These are phyloP conservation scores for Enteromius argenteus DNA, from an alignment of 2,797 vertebrate species.

Conservation along the genomic window DNA sequence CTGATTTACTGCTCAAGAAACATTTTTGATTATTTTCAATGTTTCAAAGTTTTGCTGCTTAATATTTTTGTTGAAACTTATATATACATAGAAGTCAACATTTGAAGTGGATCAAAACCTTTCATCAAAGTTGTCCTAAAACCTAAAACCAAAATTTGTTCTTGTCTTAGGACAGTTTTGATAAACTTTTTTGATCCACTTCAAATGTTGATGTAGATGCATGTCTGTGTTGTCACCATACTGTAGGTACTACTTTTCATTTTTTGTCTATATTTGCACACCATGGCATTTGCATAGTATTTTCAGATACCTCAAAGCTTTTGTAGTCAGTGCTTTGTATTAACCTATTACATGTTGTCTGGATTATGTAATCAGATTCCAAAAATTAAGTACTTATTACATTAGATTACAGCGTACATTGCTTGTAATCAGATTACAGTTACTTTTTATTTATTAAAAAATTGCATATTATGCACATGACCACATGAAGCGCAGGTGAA, in stretches of 20 bases:
- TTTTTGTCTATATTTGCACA: no score
- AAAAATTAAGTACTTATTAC: not conserved
- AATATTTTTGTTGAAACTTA: not conserved
- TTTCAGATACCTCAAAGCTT: not conserved
- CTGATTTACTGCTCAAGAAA: not conserved
- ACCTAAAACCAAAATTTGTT: no score
- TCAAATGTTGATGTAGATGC: not conserved
- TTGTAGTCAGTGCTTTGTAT: not conserved
- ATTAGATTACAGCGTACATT: not conserved
- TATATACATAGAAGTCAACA: no score
- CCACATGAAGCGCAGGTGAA: not conserved
- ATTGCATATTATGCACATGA: not conserved
- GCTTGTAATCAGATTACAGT: not conserved
- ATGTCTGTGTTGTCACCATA: no score
- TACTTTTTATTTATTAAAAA: not conserved
- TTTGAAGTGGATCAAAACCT: no score
- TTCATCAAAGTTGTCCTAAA: no score
- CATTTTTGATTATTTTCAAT: conserved; percentile 5
- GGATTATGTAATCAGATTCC: not conserved
- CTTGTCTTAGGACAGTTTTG: no score
- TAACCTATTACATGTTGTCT: not conserved
- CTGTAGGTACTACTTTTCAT: no score
- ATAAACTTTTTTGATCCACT: not conserved
- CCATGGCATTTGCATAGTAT: not conserved
- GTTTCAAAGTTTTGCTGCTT: not conserved